Evolutionary conservation across 2,113 vertebrate species (phyloP).

Genomic region (Parus major): DNA sequence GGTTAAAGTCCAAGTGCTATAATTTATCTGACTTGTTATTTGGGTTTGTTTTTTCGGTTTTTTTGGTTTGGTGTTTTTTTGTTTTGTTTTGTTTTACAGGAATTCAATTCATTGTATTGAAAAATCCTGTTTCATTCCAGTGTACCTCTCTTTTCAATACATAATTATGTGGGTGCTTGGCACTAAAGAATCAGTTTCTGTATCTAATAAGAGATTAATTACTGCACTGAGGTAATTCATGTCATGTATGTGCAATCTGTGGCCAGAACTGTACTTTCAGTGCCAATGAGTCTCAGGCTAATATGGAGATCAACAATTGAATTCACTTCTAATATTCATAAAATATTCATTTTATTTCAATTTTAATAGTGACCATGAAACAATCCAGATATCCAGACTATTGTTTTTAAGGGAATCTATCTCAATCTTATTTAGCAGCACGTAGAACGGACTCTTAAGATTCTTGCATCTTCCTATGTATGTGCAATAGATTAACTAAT

Average conservation of each 20-base stretch:
- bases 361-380: not conserved
- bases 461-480: not conserved
- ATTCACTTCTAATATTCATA: not conserved
- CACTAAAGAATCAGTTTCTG: not conserved
- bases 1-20: slow-evolving; percentile 36
- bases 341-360: not conserved
- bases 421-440: not conserved
- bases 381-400: not conserved
- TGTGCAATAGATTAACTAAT: not conserved
- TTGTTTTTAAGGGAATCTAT: not conserved
- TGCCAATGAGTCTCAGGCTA: not conserved
- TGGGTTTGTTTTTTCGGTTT: not conserved
- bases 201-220: not conserved
- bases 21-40: not conserved
- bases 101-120: not conserved
- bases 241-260: not conserved
- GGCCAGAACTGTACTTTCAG: not conserved
- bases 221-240: not conserved
- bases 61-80: not conserved
- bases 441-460: not conserved
- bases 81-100: not conserved
- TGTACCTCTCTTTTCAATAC: not conserved
- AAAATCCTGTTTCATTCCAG: not conserved
- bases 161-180: not conserved
- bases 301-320: not conserved